Conservation (phyloP, 2,888 invertebrate species). For the Oxytorus armatus region DNA sequence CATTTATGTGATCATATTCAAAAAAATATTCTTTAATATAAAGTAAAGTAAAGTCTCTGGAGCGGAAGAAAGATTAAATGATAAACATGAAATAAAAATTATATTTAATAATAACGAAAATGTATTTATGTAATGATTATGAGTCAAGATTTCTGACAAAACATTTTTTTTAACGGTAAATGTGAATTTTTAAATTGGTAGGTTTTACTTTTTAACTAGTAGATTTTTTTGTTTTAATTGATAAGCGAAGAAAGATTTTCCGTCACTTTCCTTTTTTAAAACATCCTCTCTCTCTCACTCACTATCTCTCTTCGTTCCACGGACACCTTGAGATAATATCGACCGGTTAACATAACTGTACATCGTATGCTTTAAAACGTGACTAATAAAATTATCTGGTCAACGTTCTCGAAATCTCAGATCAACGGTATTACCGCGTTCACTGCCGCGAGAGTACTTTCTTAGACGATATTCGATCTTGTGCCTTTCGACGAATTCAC, state of each 20-base stretch:
- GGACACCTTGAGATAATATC: slow-evolving; percentile 50
- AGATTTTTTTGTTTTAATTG: slow-evolving; percentile 14
- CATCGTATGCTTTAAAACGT: slow-evolving; percentile 51
- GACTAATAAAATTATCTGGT: slow-evolving; percentile 66
- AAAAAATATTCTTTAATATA: too few relatives aligned
- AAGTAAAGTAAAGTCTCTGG: too few relatives aligned
- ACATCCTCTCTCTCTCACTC: too few relatives aligned
- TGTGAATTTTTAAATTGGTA: too few relatives aligned
- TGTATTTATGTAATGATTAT: too few relatives aligned
- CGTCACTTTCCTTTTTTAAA: slow-evolving; percentile 60
- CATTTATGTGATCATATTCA: too few relatives aligned
- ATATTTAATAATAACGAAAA: too few relatives aligned
- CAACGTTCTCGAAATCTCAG: slow-evolving; percentile 62
- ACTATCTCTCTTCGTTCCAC: slow-evolving; percentile 15
- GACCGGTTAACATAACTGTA: slow-evolving; percentile 58
- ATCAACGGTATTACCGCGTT: slow-evolving; percentile 51
- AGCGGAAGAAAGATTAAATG: too few relatives aligned
- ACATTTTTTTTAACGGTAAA: too few relatives aligned
- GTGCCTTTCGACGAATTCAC: slow-evolving; percentile 34
- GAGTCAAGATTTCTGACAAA: too few relatives aligned
- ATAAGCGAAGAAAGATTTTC: slow-evolving; percentile 30
- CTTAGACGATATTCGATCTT: slow-evolving; percentile 3
- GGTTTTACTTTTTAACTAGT: slow-evolving; percentile 3
- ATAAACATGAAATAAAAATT: too few relatives aligned
- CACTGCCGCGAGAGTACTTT: slow-evolving; percentile 23